phyloP scores from a whole-genome alignment of 2,113 vertebrate species.

The Brachypteracias leptosomus region DNA sequence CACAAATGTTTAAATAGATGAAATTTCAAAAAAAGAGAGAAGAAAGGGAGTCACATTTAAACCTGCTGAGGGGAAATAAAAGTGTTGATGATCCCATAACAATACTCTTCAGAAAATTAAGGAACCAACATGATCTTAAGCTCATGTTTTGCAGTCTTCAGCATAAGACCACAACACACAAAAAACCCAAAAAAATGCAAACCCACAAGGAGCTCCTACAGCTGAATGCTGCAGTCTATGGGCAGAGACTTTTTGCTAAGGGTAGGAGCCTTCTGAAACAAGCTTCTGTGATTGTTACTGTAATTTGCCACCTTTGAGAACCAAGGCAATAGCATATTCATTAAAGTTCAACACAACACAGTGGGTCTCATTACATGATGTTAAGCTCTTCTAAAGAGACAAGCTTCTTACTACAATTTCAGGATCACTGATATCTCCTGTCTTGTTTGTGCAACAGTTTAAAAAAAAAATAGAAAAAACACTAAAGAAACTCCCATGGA shows the following conservation, averaged over 20 bases:
- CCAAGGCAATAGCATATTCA: background rate
- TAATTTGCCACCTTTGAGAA: background rate
- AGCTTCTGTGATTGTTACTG: background rate
- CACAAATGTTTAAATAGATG: slow-evolving; percentile 23
- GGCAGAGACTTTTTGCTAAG: background rate
- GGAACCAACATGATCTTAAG: background rate
- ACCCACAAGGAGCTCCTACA: background rate
- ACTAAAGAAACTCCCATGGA: background rate
- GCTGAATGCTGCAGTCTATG: background rate
- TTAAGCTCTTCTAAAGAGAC: background rate
- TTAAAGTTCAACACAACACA: background rate
- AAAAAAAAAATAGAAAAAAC: background rate
- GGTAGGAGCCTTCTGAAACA: background rate
- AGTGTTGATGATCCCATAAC: background rate
- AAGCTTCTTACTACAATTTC: background rate
- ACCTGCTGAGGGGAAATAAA: background rate
- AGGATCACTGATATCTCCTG: background rate
- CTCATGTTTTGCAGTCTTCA: background rate
- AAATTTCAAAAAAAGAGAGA: background rate
- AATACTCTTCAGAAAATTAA: background rate
- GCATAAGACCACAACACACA: background rate
- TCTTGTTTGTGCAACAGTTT: background rate
- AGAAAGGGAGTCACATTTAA: background rate
- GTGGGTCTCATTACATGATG: background rate
- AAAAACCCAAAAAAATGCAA: no score